Conservation (phyloP, 2,113 vertebrate species). For the Eubucco bourcierii region DNA sequence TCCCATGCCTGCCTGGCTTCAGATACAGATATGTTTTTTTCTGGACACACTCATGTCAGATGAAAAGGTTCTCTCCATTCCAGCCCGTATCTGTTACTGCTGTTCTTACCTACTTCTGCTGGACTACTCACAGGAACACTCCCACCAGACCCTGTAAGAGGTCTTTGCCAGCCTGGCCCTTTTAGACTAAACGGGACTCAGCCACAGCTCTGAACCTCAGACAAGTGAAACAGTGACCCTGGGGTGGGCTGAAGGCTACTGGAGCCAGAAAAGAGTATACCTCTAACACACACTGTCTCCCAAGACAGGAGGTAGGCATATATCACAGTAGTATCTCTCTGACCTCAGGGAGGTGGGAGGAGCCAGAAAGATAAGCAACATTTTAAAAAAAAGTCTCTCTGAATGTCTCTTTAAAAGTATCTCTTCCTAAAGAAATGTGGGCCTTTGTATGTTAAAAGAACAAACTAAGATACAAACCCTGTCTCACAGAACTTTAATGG, state of each 20-base stretch:
- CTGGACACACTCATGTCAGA: background rate
- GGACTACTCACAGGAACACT: background rate
- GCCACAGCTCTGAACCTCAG: background rate
- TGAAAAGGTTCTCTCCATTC: background rate
- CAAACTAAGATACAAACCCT: background rate
- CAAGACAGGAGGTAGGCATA: background rate
- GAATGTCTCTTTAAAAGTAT: background rate
- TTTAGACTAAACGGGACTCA: background rate
- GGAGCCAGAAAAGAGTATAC: background rate
- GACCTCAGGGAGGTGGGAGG: background rate
- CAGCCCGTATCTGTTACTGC: background rate
- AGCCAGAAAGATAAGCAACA: background rate
- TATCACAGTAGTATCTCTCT: background rate
- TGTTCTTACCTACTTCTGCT: background rate
- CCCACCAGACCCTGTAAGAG: background rate
- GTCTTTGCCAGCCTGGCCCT: background rate
- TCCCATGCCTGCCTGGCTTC: background rate
- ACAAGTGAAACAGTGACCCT: background rate
- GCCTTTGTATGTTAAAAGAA: background rate
- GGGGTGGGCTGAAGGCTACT: background rate
- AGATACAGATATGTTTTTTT: background rate
- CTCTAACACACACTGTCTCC: rapidly evolving
- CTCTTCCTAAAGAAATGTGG: background rate
- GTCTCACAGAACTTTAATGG: slow-evolving; percentile 43
- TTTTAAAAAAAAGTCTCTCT: background rate